Evolutionary conservation across 2,888 invertebrate genomes (phyloP).

Genomic region (Agrotis segetum): DNA sequence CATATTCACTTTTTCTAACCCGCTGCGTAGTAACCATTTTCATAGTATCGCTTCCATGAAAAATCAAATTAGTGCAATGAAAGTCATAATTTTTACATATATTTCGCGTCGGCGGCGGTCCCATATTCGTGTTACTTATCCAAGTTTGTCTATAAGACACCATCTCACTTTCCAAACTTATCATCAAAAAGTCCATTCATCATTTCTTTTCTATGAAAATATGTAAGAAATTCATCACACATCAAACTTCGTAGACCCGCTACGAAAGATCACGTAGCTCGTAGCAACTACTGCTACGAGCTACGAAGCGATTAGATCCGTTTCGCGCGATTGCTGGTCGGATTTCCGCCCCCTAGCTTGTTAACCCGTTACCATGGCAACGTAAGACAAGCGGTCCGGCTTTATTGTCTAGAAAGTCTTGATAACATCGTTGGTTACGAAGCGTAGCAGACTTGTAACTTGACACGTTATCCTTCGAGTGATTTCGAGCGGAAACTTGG

Average conservation of each 20-base stretch:
- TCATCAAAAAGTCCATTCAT: neutral
- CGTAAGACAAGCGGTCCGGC: constrained; percentile 40
- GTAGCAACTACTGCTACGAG: constrained; percentile 56
- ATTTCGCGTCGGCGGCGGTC: neutral
- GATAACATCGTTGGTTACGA: constrained; percentile 34
- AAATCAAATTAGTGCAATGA: neutral
- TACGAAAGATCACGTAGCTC: constrained; percentile 63
- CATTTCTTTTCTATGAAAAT: neutral
- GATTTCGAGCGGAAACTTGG: constrained; percentile 30
- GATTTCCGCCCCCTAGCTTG: constrained; percentile 36
- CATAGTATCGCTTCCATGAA: neutral
- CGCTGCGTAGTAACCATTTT: no score
- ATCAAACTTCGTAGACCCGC: constrained; percentile 45
- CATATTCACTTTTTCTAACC: neutral
- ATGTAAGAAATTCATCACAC: neutral
- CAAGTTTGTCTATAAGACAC: no score
- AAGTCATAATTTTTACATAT: no score
- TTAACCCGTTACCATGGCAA: constrained; percentile 48
- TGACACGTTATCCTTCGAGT: constrained; percentile 27
- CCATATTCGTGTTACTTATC: no score
- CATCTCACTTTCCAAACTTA: no score
- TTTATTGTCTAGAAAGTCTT: constrained; percentile 53
- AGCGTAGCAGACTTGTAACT: constrained; percentile 38
- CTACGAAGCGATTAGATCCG: constrained; percentile 49
- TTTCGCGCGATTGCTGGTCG: constrained; percentile 46